These are phyloP conservation scores for Agelastica alni DNA, from an alignment of 2,888 invertebrate genomes.

Conservation along the genomic window DNA sequence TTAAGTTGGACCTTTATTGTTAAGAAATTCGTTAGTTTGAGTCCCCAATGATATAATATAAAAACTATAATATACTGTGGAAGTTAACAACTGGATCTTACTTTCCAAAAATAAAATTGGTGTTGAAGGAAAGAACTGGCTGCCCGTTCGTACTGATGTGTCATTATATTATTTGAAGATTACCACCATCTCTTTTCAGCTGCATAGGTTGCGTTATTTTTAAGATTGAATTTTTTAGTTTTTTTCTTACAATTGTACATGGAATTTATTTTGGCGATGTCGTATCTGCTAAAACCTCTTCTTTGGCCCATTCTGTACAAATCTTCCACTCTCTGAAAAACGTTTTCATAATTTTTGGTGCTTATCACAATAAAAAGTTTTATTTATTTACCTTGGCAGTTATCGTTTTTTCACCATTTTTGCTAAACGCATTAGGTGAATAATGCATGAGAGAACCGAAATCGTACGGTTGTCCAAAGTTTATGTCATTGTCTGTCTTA, in stretches of 20 bases:
- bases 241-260: conserved; percentile 71
- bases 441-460: conserved; percentile 86
- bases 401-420: conserved; percentile 72
- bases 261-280: conserved; percentile 72
- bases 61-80: too few relatives aligned
- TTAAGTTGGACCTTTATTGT: too few relatives aligned
- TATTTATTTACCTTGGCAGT: conserved; percentile 64
- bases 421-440: conserved; percentile 75
- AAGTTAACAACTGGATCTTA: too few relatives aligned
- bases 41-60: too few relatives aligned
- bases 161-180: too few relatives aligned
- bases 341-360: not conserved
- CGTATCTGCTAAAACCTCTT: conserved; percentile 72
- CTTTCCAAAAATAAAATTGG: too few relatives aligned
- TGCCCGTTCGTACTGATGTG: too few relatives aligned
- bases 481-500: conserved; percentile 63
- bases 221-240: conserved; percentile 17
- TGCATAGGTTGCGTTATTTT: too few relatives aligned
- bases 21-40: too few relatives aligned
- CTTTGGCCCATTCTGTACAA: conserved; percentile 77
- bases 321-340: not conserved
- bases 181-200: too few relatives aligned
- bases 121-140: too few relatives aligned
- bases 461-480: conserved; percentile 74
- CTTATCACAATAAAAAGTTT: not conserved